These are phyloP conservation scores for Pseudomugil tenellus DNA, from an alignment of 2,797 vertebrate genomes.

Conservation along the genomic window DNA sequence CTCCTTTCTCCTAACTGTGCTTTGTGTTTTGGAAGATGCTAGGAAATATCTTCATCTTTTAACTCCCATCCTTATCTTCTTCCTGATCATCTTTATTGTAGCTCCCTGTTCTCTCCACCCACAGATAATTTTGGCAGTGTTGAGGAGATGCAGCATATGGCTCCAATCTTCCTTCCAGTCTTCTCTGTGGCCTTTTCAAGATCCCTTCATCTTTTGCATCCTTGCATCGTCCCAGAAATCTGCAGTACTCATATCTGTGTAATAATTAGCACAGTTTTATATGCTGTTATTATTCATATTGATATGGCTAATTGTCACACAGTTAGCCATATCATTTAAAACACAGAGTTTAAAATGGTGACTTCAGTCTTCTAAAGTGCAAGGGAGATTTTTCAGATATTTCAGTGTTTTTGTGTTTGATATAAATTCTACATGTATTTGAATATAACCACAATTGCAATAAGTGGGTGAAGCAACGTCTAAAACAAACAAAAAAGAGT, in stretches of 20 bases:
- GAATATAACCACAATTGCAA: background rate
- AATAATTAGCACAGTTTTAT: background rate
- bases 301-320: background rate
- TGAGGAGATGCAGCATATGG: conserved; percentile 60
- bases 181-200: conserved; percentile 43
- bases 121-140: conserved; percentile 57
- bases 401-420: background rate
- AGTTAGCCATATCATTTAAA: too few relatives aligned
- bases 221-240: conserved; percentile 4
- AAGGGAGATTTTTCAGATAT: too few relatives aligned
- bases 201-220: conserved; percentile 18
- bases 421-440: background rate
- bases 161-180: conserved; percentile 54
- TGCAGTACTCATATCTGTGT: background rate
- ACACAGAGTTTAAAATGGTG: too few relatives aligned
- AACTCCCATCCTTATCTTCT: conserved; percentile 34
- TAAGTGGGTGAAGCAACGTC: background rate
- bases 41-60: conserved; percentile 20
- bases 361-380: background rate
- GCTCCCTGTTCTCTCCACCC: conserved; percentile 26
- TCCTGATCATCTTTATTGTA: conserved; percentile 37
- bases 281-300: background rate
- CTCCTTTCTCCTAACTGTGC: background rate
- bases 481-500: background rate
- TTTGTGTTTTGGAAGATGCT: conserved; percentile 22